Percentiles rank a stretch among this genome's conserved stretches.
These are phyloP conservation scores for Shargacucullia verbasci DNA, from an alignment of 2,888 invertebrate species.

Conservation along the genomic window DNA sequence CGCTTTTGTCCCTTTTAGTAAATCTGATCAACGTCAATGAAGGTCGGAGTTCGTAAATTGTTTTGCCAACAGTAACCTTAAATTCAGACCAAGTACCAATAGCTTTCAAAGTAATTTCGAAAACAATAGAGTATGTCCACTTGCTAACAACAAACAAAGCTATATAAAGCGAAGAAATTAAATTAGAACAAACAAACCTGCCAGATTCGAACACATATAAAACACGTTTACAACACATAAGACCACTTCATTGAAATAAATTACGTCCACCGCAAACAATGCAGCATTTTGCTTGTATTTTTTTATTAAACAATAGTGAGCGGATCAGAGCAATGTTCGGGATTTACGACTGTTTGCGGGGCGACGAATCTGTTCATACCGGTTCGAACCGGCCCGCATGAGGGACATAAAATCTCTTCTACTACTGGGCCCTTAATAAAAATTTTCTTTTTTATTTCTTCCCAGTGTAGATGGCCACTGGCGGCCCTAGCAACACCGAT, in stretches of 20 bases:
- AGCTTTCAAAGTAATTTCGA: conserved; percentile 16
- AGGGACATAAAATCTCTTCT: conserved; percentile 74
- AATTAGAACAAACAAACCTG: conserved; percentile 28
- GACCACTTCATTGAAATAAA: conserved; percentile 77
- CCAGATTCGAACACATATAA: conserved; percentile 27
- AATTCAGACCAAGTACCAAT: conserved; percentile 22
- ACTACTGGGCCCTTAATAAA: conserved; percentile 72
- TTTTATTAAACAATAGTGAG: conserved; percentile 69
- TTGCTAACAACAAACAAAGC: conserved; percentile 6
- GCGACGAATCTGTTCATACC: conserved; percentile 74
- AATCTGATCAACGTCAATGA: conserved; percentile 35
- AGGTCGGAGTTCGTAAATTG: conserved; percentile 38
- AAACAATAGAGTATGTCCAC: conserved; percentile 9
- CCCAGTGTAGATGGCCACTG: conserved; percentile 58
- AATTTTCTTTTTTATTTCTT: conserved; percentile 72
- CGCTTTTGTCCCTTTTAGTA: conserved; percentile 45
- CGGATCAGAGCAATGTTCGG: conserved; percentile 74
- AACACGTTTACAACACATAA: conserved; percentile 55
- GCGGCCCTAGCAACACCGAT: conserved; percentile 53
- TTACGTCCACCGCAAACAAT: conserved; percentile 70
- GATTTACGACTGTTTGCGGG: conserved; percentile 81
- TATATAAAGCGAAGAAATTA: conserved; percentile 25
- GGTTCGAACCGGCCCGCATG: conserved; percentile 62
- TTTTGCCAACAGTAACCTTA: conserved; percentile 37
- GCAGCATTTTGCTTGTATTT: conserved; percentile 58